Evolutionary conservation across 2,888 invertebrate genomes (phyloP), one percentile per base, ranked within the genome.

Genomic region (Drosophila limbata): DNA sequence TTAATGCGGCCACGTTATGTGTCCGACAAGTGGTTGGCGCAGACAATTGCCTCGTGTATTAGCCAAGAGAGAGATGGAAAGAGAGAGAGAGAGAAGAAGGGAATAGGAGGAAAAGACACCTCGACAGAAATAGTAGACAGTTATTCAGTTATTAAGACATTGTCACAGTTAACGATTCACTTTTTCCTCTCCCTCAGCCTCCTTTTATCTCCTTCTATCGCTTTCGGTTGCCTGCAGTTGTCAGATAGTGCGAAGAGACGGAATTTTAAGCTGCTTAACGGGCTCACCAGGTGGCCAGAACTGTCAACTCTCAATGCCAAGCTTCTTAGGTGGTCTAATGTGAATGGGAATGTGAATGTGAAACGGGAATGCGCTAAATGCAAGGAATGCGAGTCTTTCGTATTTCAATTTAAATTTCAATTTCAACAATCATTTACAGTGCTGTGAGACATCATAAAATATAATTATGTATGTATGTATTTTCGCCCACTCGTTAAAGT

Each of bases 1-100:
- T 84, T 84, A 88, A 89, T 84, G 85, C 63, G 72, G 28, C 71
- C 77, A 73, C 84, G 72, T 64, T 84, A 69, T 83, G 88, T 66
- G 52, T 37, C 52, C 52, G 51, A 35, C 47, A 13, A 39, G 50
- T 40, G 51, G 40, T 15, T 50, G 51, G 15, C 31, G 33, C 81
- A 64, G 50, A 69, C 71, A 77, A 63, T 62, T 64, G 61, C 63
- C 66, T 45, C 64, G 42, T 44, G 44, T 53, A 62, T 60, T 48
- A 42, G 48, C 42, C 9, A 17, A 21, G 42, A 21, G 17, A 33
- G 17, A 31, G 40, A 60, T 39, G 9, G 13, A n/a, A n/a, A 3
- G 15, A 4, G 21, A 4, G 5, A n/a, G 15, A n/a, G 50, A 13
- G 9, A n/a, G 37, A 19, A 25, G 28, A 28, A 28, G 28, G 3